Percentiles rank a stretch among this genome's conserved stretches.
These are phyloP conservation scores for Noturus placidus DNA, from an alignment of 2,113 vertebrate genomes.

Conservation along the genomic window DNA sequence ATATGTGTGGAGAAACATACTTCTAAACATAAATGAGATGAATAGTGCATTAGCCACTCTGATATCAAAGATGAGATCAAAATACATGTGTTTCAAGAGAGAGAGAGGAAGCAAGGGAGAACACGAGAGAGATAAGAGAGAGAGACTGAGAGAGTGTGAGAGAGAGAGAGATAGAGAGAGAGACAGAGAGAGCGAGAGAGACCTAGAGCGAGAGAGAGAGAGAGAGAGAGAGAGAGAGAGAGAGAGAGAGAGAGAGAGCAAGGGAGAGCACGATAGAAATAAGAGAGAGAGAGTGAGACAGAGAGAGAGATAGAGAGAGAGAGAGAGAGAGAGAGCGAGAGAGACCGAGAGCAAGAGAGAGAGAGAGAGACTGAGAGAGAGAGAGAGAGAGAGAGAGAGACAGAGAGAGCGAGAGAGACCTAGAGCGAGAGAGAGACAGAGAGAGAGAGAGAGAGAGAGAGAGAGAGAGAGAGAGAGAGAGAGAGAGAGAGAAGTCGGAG, in stretches of 20 bases:
- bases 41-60: slow-evolving; percentile 49
- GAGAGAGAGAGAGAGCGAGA: neutral
- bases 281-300: too few relatives aligned
- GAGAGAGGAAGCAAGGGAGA: neutral
- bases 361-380: neutral
- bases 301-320: neutral
- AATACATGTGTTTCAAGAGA: slow-evolving; percentile 57
- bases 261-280: too few relatives aligned
- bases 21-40: slow-evolving; percentile 2
- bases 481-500: neutral
- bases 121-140: neutral
- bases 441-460: neutral
- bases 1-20: neutral
- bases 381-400: neutral
- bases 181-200: neutral
- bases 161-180: neutral
- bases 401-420: too few relatives aligned
- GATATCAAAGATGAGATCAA: slow-evolving; percentile 57
- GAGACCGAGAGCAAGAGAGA: too few relatives aligned
- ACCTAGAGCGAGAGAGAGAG: neutral
- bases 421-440: too few relatives aligned
- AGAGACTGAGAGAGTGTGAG: neutral
- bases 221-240: neutral
- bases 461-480: neutral
- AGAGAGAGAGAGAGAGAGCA: too few relatives aligned